phyloP scores from a whole-genome alignment of 1,140 invertebrate species.

The Rhizoglyphus robini region DNA sequence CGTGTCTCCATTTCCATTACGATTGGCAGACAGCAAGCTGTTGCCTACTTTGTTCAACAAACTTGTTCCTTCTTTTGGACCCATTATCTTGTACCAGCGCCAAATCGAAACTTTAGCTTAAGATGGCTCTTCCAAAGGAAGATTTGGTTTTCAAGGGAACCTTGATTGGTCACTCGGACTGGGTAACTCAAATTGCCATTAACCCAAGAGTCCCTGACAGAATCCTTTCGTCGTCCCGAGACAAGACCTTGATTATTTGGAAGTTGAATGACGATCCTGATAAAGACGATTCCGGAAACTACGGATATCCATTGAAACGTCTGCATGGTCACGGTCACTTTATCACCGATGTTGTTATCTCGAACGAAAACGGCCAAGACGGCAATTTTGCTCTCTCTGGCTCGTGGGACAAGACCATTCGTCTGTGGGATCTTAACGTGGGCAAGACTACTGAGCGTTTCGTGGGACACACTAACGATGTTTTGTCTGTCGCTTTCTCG shows the following conservation, averaged over 20 bases:
- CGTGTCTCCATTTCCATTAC: not conserved
- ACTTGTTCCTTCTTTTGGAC: too few relatives aligned
- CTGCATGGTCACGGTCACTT: slow-evolving; percentile 96
- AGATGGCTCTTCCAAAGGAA: slow-evolving; percentile 1
- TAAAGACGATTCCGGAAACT: slow-evolving; percentile 84
- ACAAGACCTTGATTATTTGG: slow-evolving; percentile 97
- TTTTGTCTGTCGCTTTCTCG: slow-evolving; percentile 96
- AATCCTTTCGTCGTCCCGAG: slow-evolving; percentile 93
- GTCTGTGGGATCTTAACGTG: slow-evolving; percentile 96
- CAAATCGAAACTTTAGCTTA: too few relatives aligned
- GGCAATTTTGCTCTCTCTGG: slow-evolving; percentile 98
- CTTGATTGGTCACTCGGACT: slow-evolving; percentile 89
- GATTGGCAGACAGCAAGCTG: not conserved
- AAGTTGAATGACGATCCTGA: slow-evolving; percentile 81
- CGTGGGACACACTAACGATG: slow-evolving; percentile 99
- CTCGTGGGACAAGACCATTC: slow-evolving; percentile 97
- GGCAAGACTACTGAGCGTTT: slow-evolving; percentile 56
- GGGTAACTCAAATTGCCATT: slow-evolving; percentile 99
- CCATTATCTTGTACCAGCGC: too few relatives aligned
- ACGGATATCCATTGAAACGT: slow-evolving; percentile 87
- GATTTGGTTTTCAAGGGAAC: slow-evolving; percentile 46
- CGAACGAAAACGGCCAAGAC: too few relatives aligned
- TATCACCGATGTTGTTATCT: slow-evolving; percentile 95
- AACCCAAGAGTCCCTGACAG: slow-evolving; percentile 96
- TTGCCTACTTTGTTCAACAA: not conserved